phyloP scores from a whole-genome alignment of 2,888 invertebrate genomes.

The Diploptera punctata region DNA sequence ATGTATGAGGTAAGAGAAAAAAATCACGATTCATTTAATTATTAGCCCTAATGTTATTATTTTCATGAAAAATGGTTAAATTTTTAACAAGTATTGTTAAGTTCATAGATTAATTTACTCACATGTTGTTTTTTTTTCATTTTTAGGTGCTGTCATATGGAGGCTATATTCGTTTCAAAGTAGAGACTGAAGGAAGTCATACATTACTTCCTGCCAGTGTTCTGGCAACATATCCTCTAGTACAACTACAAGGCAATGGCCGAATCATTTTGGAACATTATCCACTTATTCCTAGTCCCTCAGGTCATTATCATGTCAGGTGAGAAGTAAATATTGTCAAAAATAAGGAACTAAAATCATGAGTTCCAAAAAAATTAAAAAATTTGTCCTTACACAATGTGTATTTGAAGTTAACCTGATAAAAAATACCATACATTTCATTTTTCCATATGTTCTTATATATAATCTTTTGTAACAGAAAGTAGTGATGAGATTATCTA shows the following conservation, averaged over 20 bases:
- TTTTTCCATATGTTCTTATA: not conserved
- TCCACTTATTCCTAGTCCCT: slow-evolving; percentile 53
- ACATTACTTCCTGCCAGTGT: slow-evolving; percentile 60
- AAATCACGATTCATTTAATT: no score
- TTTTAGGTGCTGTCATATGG: slow-evolving; percentile 88
- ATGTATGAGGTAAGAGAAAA: no score
- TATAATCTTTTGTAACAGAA: no score
- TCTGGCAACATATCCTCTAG: slow-evolving; percentile 73
- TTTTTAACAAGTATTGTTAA: not conserved
- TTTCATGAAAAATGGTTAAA: no score
- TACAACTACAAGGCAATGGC: slow-evolving; percentile 78
- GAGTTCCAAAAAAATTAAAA: no score
- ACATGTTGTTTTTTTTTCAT: slow-evolving; percentile 36
- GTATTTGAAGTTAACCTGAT: no score
- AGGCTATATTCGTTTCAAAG: slow-evolving; percentile 81
- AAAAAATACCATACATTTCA: not conserved
- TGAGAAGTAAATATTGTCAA: no score
- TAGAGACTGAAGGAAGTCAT: slow-evolving; percentile 69
- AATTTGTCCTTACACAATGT: no score
- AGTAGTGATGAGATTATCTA: no score
- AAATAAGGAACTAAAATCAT: no score
- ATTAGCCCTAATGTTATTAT: no score
- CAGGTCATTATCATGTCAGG: slow-evolving; percentile 60
- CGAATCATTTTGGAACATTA: slow-evolving; percentile 78
- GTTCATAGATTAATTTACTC: not conserved